These are phyloP conservation scores for Rhopalosiphum nymphaeae DNA, from an alignment of 2,888 invertebrate species.

Conservation along the genomic window DNA sequence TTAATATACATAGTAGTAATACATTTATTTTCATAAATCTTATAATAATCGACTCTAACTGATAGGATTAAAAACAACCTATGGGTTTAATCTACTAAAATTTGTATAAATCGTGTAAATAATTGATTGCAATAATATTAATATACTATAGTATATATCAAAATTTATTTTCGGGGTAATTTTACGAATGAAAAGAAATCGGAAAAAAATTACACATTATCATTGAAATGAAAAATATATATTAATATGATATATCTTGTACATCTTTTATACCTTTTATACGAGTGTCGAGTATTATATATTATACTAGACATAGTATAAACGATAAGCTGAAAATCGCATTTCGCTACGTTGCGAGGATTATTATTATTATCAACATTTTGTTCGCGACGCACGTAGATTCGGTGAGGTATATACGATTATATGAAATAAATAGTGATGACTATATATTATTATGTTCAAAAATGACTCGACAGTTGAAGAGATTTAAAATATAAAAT, in stretches of 20 bases:
- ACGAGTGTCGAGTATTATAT: neutral
- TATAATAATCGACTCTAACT: too few relatives aligned
- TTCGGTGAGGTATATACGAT: neutral
- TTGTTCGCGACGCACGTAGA: neutral
- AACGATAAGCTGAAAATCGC: constrained; percentile 6
- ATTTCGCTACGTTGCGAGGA: neutral
- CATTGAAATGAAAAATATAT: too few relatives aligned
- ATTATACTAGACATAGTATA: neutral
- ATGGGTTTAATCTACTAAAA: too few relatives aligned
- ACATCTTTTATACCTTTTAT: neutral
- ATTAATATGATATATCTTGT: neutral
- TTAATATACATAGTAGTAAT: too few relatives aligned
- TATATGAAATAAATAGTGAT: neutral
- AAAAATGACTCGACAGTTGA: neutral
- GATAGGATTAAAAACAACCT: too few relatives aligned
- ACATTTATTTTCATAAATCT: too few relatives aligned
- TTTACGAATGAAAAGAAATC: neutral
- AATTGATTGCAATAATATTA: neutral
- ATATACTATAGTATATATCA: neutral
- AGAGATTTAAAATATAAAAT: neutral
- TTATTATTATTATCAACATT: neutral
- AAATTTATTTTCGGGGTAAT: neutral
- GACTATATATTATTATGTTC: neutral
- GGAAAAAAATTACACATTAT: neutral
- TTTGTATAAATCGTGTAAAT: neutral